These are phyloP conservation scores for Hipparchia sbordonii DNA, from an alignment of 2,888 invertebrate genomes.

Conservation along the genomic window DNA sequence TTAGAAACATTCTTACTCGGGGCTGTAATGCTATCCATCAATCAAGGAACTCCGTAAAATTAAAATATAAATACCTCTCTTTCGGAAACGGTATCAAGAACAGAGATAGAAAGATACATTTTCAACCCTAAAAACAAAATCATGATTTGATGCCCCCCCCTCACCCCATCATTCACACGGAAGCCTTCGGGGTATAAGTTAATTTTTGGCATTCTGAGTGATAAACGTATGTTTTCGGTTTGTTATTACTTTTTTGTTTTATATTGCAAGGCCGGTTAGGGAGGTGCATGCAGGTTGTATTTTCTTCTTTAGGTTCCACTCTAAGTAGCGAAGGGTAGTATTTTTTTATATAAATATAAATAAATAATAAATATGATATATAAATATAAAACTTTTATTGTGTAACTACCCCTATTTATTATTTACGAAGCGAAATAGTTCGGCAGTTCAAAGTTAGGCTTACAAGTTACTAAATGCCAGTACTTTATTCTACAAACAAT, in stretches of 20 bases:
- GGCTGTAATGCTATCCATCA: conserved; percentile 59
- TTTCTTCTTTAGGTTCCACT: not conserved
- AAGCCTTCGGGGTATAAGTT: conserved; percentile 8
- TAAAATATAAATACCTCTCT: not conserved
- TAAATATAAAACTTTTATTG: no score
- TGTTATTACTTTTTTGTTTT: not conserved
- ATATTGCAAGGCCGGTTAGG: not conserved
- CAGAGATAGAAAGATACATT: conserved; percentile 1
- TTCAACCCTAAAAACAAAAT: not conserved
- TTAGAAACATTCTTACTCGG: conserved; percentile 53
- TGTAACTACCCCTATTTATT: no score
- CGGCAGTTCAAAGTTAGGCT: no score
- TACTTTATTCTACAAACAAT: no score
- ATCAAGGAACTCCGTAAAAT: conserved; percentile 55
- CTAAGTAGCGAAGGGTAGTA: not conserved
- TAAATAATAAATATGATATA: no score
- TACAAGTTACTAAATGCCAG: no score
- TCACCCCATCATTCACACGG: not conserved
- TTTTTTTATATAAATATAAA: no score
- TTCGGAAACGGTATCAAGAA: not conserved
- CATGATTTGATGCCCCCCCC: not conserved
- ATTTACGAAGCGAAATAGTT: no score
- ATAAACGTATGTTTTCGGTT: not conserved
- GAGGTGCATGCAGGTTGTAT: not conserved
- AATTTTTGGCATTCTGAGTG: not conserved